Percentiles rank a stretch among this genome's conserved stretches.
Conservation (phyloP, 1,140 invertebrate species). For the Drosophila tsacasi region DNA sequence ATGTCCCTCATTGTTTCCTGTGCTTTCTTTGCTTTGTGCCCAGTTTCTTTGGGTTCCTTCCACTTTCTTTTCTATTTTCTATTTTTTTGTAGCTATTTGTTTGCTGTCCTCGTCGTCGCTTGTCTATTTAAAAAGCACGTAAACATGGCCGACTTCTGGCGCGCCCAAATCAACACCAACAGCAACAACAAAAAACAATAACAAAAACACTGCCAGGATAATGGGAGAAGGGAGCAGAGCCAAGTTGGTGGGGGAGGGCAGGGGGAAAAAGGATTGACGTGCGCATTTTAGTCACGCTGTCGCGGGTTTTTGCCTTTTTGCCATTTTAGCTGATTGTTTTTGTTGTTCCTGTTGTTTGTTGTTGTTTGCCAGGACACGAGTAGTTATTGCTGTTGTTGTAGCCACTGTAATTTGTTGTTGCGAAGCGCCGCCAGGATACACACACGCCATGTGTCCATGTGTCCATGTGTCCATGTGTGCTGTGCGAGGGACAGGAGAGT, state of each 20-base stretch:
- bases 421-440: conserved; percentile 14
- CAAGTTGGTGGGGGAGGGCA: neutral
- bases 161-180: conserved; percentile 51
- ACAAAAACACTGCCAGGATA: conserved; percentile 25
- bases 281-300: conserved; percentile 75
- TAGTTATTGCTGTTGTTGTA: conserved; percentile 17
- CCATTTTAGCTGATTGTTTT: conserved; percentile 79
- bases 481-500: conserved; percentile 19
- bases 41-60: neutral
- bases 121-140: conserved; percentile 67
- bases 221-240: neutral
- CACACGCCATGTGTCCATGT: conserved; percentile 58
- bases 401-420: conserved; percentile 18
- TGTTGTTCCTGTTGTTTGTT: conserved; percentile 22
- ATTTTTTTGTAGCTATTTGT: conserved; percentile 26
- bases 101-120: conserved; percentile 55
- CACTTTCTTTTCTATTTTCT: neutral
- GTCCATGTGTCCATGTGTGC: no score
- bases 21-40: conserved; percentile 10
- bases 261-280: conserved; percentile 70
- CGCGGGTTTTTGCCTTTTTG: conserved; percentile 66
- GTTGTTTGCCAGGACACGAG: conserved; percentile 8
- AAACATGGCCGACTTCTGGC: conserved; percentile 62
- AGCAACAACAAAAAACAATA: conserved; percentile 24
- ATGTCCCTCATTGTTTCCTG: conserved; percentile 2